Evolutionary conservation across 2,113 vertebrate species (phyloP).

Genomic region (Gobio gobio): DNA sequence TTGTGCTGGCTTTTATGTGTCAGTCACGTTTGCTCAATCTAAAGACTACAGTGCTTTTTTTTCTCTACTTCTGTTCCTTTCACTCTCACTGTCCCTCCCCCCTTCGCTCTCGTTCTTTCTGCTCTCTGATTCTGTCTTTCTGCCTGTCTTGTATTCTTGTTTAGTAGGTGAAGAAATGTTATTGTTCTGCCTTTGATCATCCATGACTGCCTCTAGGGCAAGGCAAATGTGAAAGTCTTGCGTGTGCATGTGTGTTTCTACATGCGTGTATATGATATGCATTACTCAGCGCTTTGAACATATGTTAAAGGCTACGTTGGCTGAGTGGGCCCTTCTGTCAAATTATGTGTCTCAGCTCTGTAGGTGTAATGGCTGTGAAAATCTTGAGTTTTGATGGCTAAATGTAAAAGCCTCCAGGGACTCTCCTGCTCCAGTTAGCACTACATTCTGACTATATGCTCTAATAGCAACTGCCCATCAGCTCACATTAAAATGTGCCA

Average conservation of each 20-base stretch:
- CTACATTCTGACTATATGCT: conserved; percentile 31
- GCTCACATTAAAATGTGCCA: conserved; percentile 23
- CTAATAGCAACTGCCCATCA: conserved; percentile 16
- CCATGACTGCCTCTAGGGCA: conserved; percentile 24
- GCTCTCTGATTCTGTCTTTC: conserved; percentile 1
- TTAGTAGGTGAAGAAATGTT: conserved; percentile 32
- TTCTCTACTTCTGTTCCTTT: conserved; percentile 4
- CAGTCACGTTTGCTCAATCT: not conserved
- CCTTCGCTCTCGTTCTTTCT: not conserved
- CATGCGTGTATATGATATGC: conserved; percentile 43
- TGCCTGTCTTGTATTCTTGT: conserved; percentile 16
- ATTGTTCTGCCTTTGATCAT: conserved; percentile 39
- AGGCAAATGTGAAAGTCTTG: conserved; percentile 23
- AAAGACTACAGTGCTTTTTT: conserved; percentile 5
- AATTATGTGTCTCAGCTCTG: conserved; percentile 33
- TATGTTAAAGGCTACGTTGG: conserved; percentile 31
- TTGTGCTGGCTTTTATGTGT: conserved; percentile 4
- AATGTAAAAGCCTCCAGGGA: conserved; percentile 52
- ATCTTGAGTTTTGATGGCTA: conserved; percentile 58
- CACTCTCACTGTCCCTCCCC: not conserved
- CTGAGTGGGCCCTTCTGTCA: conserved; percentile 27
- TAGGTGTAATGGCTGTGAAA: conserved; percentile 56
- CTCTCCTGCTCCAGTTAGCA: conserved; percentile 57
- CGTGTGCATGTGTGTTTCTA: conserved; percentile 45
- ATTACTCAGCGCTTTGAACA: conserved; percentile 43